phyloP scores from a whole-genome alignment of 2,888 invertebrate genomes.

The Cantharis flavilabris region DNA sequence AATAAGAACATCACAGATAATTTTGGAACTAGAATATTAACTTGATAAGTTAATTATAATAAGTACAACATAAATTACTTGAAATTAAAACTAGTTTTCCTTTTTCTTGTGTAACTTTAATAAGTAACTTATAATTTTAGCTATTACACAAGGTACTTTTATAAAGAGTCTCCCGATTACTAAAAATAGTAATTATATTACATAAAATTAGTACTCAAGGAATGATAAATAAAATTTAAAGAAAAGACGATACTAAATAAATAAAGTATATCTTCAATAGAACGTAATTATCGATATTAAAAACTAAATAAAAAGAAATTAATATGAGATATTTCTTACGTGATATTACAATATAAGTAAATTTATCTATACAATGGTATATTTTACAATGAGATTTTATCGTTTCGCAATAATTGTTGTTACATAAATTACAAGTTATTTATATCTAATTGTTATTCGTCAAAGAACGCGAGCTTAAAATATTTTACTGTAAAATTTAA shows the following conservation, averaged over 20 bases:
- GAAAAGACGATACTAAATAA: background rate
- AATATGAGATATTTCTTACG: background rate
- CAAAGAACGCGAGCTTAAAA: background rate
- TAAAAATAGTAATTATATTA: background rate
- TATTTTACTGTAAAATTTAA: background rate
- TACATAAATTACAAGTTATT: background rate
- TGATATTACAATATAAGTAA: background rate
- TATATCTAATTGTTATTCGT: background rate
- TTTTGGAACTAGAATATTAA: background rate
- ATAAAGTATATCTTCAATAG: too few species aligned
- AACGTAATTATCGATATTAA: background rate
- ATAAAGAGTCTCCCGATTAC: background rate
- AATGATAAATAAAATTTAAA: background rate
- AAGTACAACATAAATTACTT: background rate
- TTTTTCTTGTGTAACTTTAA: background rate
- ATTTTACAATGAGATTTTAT: background rate
- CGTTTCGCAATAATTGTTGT: background rate
- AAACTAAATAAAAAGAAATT: background rate
- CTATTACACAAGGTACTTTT: background rate
- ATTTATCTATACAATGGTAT: background rate
- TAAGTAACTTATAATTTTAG: background rate
- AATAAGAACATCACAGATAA: background rate
- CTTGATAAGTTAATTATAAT: background rate
- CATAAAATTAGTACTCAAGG: background rate
- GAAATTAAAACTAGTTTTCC: background rate